Conservation (phyloP, 2,113 vertebrate species). For the Taxidea taxus region DNA sequence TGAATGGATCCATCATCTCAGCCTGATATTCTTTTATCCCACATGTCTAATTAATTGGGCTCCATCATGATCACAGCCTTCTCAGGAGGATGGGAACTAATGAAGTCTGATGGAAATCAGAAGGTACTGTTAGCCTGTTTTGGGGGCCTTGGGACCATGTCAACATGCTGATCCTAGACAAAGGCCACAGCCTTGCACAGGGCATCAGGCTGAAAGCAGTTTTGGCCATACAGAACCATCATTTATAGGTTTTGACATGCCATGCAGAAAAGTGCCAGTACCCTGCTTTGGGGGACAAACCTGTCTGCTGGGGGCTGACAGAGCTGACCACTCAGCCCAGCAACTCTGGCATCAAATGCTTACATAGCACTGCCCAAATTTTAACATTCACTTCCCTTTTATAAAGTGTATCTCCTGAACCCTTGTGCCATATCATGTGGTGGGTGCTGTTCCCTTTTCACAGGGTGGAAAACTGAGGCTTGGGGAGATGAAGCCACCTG, state of each 20-base stretch:
- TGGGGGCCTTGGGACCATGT: background rate
- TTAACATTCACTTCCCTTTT: background rate
- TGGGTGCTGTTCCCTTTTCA: background rate
- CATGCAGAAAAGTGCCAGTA: background rate
- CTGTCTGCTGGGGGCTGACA: background rate
- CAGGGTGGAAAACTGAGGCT: background rate
- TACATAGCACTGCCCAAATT: background rate
- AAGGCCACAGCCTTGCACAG: background rate
- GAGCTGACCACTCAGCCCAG: background rate
- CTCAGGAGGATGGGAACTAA: background rate
- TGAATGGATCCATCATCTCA: background rate
- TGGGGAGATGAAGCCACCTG: background rate
- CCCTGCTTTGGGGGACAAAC: background rate
- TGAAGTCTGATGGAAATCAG: background rate
- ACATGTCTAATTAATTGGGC: constrained; percentile 33
- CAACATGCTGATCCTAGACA: background rate
- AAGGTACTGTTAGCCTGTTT: background rate
- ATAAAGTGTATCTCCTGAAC: background rate
- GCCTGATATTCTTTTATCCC: background rate
- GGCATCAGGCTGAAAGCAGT: background rate
- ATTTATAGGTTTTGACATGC: background rate
- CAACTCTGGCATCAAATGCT: background rate
- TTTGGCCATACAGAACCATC: background rate
- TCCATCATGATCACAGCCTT: background rate
- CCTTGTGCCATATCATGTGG: fast-evolving